Conservation (phyloP, 1,140 invertebrate species). For the Pseudomyrmex gracilis region DNA sequence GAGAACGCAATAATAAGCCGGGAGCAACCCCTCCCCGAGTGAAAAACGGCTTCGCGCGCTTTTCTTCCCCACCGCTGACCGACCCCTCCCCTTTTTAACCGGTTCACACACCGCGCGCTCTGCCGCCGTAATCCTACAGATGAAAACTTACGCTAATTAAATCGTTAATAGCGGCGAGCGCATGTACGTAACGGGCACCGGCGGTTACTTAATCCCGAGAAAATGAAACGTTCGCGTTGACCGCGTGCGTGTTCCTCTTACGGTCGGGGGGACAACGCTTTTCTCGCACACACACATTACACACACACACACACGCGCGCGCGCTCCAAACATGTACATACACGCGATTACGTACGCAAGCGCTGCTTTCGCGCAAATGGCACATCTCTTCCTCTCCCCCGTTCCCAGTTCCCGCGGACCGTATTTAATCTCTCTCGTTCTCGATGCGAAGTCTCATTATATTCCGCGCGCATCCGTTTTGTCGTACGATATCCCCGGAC, state of each 20-base stretch:
- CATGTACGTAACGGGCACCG: conserved; percentile 80
- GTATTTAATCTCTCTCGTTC: conserved; percentile 50
- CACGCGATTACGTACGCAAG: conserved; percentile 17
- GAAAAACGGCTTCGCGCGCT: conserved; percentile 72
- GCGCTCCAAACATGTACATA: not conserved
- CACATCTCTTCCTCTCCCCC: conserved; percentile 21
- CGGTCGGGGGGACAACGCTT: not conserved
- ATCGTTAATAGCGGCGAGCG: conserved; percentile 83
- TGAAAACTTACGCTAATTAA: conserved; percentile 85
- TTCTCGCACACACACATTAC: not conserved
- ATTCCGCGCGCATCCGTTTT: conserved; percentile 56
- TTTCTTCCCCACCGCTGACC: conserved; percentile 25
- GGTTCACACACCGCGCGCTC: not conserved
- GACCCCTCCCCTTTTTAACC: not conserved
- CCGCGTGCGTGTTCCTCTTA: conserved; percentile 71
- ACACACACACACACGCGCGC: not conserved
- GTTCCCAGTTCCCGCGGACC: not conserved
- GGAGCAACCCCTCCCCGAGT: conserved; percentile 68
- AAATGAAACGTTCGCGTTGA: conserved; percentile 80
- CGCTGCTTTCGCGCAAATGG: conserved; percentile 27
- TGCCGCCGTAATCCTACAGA: conserved; percentile 80
- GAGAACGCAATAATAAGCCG: conserved; percentile 78
- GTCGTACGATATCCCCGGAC: conserved; percentile 41
- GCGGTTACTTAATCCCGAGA: conserved; percentile 84
- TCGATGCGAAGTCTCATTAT: conserved; percentile 37